Evolutionary conservation across 2,797 vertebrate species (phyloP).

Genomic region (Capromys pilorides): DNA sequence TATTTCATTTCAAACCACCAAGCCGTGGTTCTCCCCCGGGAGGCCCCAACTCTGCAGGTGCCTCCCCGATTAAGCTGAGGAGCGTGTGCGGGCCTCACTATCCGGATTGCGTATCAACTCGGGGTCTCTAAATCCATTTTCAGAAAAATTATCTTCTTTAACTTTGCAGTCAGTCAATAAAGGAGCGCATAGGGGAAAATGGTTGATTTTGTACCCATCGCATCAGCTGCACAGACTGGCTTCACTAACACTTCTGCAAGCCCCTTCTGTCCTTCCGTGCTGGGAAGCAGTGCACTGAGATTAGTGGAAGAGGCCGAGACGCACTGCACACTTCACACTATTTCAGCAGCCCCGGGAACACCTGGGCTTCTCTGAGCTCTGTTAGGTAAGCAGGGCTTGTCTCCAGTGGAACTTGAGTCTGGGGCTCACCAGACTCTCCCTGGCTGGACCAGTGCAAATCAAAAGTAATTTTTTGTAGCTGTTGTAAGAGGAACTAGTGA

Average conservation of each 20-base stretch:
- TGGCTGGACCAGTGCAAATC: too few species aligned
- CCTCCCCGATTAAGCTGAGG: background rate
- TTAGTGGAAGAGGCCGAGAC: background rate
- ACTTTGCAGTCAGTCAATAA: background rate
- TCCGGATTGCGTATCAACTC: background rate
- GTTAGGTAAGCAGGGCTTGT: too few species aligned
- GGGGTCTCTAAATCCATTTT: background rate
- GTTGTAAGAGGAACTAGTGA: too few species aligned
- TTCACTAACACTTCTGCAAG: background rate
- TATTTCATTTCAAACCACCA: too few species aligned
- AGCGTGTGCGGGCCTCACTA: background rate
- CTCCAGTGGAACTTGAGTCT: too few species aligned
- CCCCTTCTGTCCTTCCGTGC: background rate
- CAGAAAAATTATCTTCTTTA: background rate
- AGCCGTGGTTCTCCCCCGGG: background rate
- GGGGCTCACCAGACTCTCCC: too few species aligned
- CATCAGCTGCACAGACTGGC: background rate
- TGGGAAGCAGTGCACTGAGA: background rate
- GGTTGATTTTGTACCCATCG: background rate
- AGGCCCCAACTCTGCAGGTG: background rate
- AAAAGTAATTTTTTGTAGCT: too few species aligned
- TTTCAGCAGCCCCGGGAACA: background rate
- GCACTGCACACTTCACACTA: background rate
- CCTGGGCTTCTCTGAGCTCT: background rate
- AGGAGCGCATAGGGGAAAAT: background rate